These are phyloP conservation scores for Stenodera caucasica DNA, from an alignment of 2,888 invertebrate species.

Conservation along the genomic window DNA sequence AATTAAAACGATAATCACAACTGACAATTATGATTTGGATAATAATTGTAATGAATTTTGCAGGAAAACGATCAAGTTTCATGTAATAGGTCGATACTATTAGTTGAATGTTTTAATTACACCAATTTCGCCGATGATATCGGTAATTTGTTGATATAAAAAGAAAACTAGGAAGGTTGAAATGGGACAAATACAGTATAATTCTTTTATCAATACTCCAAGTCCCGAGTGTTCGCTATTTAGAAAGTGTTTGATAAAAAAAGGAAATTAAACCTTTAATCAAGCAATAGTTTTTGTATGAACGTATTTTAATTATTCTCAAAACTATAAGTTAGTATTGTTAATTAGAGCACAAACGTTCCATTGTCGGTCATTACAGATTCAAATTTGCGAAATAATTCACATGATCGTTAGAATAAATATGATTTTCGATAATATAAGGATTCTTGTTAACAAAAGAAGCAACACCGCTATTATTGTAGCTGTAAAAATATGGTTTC, in stretches of 20 bases:
- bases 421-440: neutral
- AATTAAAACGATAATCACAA: too few relatives aligned
- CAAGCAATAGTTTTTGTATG: neutral
- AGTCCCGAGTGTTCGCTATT: neutral
- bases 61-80: neutral
- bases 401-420: neutral
- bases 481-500: too few relatives aligned
- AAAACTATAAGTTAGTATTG: neutral
- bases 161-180: neutral
- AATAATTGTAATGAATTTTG: neutral
- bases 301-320: constrained; percentile 1
- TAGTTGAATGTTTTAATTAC: neutral
- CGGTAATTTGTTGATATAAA: neutral
- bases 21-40: too few relatives aligned
- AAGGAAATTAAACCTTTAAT: constrained; percentile 27
- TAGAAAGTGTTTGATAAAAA: constrained; percentile 29
- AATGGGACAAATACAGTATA: neutral
- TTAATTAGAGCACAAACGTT: constrained; percentile 3
- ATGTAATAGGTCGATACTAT: constrained; percentile 4
- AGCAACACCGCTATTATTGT: too few relatives aligned
- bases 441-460: too few relatives aligned
- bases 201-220: neutral
- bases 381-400: neutral
- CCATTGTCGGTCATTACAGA: constrained; percentile 5
- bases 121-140: neutral